Percentiles rank a stretch among this genome's conserved stretches.
phyloP scores from a whole-genome alignment of 2,888 invertebrate species.

The Stenolophus ochropezus region DNA sequence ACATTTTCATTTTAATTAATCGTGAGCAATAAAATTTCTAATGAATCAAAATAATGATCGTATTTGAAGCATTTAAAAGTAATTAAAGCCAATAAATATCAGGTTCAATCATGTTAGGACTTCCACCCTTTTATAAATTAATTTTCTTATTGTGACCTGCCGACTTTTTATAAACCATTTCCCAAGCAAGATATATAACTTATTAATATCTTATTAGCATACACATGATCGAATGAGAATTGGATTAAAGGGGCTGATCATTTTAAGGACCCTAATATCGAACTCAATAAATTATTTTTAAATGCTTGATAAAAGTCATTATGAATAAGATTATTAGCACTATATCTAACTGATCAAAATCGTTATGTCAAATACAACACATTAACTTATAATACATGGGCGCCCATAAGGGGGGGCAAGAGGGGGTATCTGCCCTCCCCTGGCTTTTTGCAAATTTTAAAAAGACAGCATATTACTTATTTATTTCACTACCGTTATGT shows the following conservation, averaged over 20 bases:
- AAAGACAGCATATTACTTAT: too few relatives aligned
- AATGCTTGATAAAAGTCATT: too few relatives aligned
- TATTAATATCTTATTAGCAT: constrained; percentile 15
- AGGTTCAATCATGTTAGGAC: constrained; percentile 26
- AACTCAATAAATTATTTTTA: too few relatives aligned
- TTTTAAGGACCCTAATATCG: too few relatives aligned
- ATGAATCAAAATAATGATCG: constrained; percentile 20
- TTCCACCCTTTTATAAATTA: constrained; percentile 27
- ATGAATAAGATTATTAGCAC: background rate
- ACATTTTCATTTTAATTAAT: constrained; percentile 20
- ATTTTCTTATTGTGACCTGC: constrained; percentile 6
- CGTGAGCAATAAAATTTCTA: background rate
- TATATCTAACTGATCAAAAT: too few relatives aligned
- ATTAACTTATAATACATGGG: too few relatives aligned
- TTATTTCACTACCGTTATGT: too few relatives aligned
- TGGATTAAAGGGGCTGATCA: background rate
- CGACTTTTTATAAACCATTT: constrained; percentile 8
- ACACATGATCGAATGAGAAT: background rate
- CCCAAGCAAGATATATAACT: constrained; percentile 15
- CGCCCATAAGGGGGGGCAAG: too few relatives aligned
- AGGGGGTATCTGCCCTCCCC: too few relatives aligned
- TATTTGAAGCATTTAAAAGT: background rate
- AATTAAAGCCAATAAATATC: constrained; percentile 17
- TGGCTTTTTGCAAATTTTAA: too few relatives aligned
- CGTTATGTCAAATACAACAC: too few relatives aligned